These are phyloP conservation scores for Aphelocoma californica DNA, from an alignment of 2,797 vertebrate genomes.

Conservation along the genomic window DNA sequence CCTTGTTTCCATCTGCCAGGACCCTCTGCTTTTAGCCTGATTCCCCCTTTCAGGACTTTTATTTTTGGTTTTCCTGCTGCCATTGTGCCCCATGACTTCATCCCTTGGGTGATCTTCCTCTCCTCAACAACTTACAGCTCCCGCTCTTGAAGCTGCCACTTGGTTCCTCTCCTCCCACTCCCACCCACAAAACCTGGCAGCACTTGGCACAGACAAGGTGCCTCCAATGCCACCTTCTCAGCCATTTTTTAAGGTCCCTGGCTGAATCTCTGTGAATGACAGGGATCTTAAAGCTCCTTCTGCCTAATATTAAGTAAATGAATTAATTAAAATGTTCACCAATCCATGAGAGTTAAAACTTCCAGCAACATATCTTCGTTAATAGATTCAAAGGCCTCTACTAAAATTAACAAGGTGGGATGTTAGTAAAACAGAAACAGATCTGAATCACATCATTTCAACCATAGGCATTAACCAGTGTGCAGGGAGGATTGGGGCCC, in stretches of 20 bases:
- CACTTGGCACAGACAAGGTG: background rate
- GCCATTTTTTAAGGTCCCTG: background rate
- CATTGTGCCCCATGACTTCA: background rate
- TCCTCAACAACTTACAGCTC: background rate
- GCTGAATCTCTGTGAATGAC: background rate
- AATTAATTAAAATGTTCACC: conserved; percentile 19
- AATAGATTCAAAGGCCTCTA: conserved; percentile 14
- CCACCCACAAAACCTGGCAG: background rate
- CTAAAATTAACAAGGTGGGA: conserved; percentile 19
- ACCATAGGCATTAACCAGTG: background rate
- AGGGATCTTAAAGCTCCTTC: background rate
- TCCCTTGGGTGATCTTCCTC: background rate
- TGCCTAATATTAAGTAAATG: background rate
- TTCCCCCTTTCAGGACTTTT: background rate
- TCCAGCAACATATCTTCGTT: background rate
- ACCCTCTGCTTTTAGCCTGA: background rate
- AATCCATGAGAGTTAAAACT: background rate
- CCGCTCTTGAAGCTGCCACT: background rate
- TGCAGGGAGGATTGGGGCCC: background rate
- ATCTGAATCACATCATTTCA: background rate
- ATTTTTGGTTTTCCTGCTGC: background rate
- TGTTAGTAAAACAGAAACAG: background rate
- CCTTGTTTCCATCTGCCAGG: background rate
- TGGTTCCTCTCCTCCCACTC: background rate
- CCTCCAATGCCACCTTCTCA: background rate